A percentile compares a stretch with the other conserved stretches of the same genome.
Conservation (phyloP, 1,140 invertebrate genomes). For the Drosophila sproati region DNA sequence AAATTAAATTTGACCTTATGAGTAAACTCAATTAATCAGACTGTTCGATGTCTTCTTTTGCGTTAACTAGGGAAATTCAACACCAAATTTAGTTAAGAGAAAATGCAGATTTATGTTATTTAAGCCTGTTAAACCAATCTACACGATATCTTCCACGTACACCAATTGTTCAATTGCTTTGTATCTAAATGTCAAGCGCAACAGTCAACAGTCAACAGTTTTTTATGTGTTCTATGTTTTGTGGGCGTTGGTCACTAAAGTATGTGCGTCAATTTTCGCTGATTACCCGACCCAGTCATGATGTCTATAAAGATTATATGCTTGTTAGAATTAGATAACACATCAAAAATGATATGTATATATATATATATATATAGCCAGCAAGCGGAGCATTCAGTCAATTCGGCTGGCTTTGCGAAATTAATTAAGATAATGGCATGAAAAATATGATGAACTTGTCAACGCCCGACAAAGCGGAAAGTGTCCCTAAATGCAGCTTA, state of each 20-base stretch:
- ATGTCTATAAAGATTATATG: slow-evolving; percentile 43
- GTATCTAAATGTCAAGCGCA: slow-evolving; percentile 3
- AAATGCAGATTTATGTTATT: too few species aligned
- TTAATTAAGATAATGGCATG: slow-evolving; percentile 48
- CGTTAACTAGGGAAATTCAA: too few species aligned
- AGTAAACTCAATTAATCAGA: too few species aligned
- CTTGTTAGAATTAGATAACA: slow-evolving; percentile 34
- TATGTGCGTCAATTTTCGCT: slow-evolving; percentile 45
- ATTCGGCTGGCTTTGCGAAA: slow-evolving; percentile 14
- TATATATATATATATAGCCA: slow-evolving; percentile 15
- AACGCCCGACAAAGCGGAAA: slow-evolving; percentile 3
- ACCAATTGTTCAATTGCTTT: background rate
- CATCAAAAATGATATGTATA: background rate
- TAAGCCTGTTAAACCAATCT: background rate
- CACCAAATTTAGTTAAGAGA: too few species aligned
- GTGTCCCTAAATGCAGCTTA: slow-evolving; percentile 28
- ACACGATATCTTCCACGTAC: background rate
- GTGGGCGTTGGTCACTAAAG: slow-evolving; percentile 42
- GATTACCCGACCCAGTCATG: slow-evolving; percentile 19
- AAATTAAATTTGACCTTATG: too few species aligned
- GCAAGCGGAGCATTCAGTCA: slow-evolving; percentile 10
- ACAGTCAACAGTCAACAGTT: slow-evolving; percentile 32
- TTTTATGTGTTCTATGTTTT: slow-evolving; percentile 36
- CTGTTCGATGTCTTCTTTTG: too few species aligned
- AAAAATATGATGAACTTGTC: slow-evolving; percentile 45